Base-by-base conservation (phyloP, 2,888 invertebrate genomes). In the Chaetogeoica ovagalla region DNA sequence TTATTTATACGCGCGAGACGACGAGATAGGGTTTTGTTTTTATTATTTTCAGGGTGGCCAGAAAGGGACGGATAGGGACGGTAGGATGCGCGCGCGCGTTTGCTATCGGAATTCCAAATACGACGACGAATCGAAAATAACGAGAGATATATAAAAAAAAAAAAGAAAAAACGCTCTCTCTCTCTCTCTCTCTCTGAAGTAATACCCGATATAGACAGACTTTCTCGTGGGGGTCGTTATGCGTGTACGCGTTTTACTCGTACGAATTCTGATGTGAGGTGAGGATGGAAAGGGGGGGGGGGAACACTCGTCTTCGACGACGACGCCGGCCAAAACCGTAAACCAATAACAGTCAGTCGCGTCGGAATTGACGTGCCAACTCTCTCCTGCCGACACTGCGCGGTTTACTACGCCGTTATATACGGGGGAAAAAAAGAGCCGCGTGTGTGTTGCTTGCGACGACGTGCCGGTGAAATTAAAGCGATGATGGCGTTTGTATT, bases 1-100 rank as follows among this genome's bases (percentile, higher is more conserved):
- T 79, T 79, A 63, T 79, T 79, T 79, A 79, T 79, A 63, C 59
- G 43, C 23, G 66, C 30, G 43, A 65, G 6, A 8, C 74, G 19
- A 60, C 68, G 60, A 30, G 30, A 68, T 9, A 8, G 23, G 23
- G 1, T 30, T 4, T 30, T 30, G 23, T 30, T 30, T 4, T 30
- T 30, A 2, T 30, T 30, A 2, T 30, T 30, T 30, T 30, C 4
- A 7, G 43, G 43, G 6, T 43, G 43, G 43, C 43, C 9, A 7
- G 43, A 7, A 11, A 7, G 43, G 39, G 59, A 71, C 60, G 72
- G 72, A 70, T 39, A n/a, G n/a, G n/a, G n/a, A n/a, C n/a, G n/a
- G n/a, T n/a, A n/a, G n/a, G n/a, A n/a, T n/a, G n/a, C n/a, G 59
- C 57, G 37, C 17, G 4, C 43, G 60, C 2, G 8, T 60, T 15